Percentiles rank a stretch among this genome's conserved stretches.
These are phyloP conservation scores for Apis cerana DNA, from an alignment of 1,140 invertebrate genomes.

Conservation along the genomic window DNA sequence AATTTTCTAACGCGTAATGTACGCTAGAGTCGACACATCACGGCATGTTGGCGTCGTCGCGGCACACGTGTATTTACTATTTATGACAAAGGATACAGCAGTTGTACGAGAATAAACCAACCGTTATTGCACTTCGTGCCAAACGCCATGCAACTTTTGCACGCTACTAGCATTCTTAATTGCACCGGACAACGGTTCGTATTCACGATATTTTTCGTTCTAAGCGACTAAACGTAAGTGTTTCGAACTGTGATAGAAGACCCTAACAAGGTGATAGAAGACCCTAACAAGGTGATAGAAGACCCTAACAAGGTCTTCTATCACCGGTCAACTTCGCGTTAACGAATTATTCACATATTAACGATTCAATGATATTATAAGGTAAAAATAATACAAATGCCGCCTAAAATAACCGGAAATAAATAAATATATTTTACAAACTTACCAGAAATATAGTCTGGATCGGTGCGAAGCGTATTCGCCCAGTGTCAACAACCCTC, in stretches of 20 bases:
- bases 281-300: conserved; percentile 12
- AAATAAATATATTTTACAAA: background rate
- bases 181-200: conserved; percentile 39
- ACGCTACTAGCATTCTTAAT: conserved; percentile 58
- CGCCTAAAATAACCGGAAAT: background rate
- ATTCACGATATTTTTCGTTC: conserved; percentile 30
- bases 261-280: conserved; percentile 11
- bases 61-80: conserved; percentile 58
- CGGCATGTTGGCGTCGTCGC: conserved; percentile 21
- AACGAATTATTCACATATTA: too few relatives aligned
- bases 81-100: conserved; percentile 52
- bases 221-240: too few relatives aligned
- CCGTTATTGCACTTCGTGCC: conserved; percentile 47
- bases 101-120: conserved; percentile 52
- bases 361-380: background rate
- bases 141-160: conserved; percentile 34
- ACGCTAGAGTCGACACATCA: background rate
- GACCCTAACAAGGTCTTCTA: background rate
- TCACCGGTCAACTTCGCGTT: background rate
- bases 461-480: conserved; percentile 5
- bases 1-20: background rate
- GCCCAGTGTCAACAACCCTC: conserved; percentile 3
- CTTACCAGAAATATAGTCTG: conserved; percentile 52
- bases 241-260: conserved; percentile 5
- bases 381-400: background rate